Evolutionary conservation across 2,113 vertebrate species (phyloP), one percentile per base, ranked within the genome.

Genomic region (Carassius auratus): DNA sequence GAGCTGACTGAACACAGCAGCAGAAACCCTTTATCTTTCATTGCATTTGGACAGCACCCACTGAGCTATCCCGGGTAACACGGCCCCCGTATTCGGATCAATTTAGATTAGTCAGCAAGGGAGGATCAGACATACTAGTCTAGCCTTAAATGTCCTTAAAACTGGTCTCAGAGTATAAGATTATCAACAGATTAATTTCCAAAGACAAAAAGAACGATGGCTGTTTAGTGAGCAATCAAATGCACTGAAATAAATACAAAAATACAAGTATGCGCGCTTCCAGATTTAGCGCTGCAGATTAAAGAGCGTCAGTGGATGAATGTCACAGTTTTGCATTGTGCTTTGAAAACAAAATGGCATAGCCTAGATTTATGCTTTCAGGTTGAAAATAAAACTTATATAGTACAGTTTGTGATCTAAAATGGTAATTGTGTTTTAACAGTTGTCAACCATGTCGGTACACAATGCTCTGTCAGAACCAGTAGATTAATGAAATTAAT

Each of bases 21-120:
- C 42, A 81, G 23, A 81, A 68, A 17, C 13, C 48, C 6, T 83
- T 30, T 23, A 83, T 55, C 66, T 50, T 83, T 73, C 81, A 73
- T 26, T 83, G 33, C 66, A 59, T n/a, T 52, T 55, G 79, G 62
- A 81, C 79, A 81, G 62, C 62, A 81, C 62, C 79, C 79, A 83
- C 81, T 59, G 81, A 83, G 66, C 23, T 73, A 55, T 83, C 81
- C 64, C 17, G 21, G 48, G 64, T 71, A 83, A 83, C 81, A 83
- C 48, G 6, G 33, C 13, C 81, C 26, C 66, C 3, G 6, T 68
- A 52, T 57, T 83, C 7, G 66, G 68, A 83, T 83, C 66, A 69
- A 83, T 83, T 83, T 73, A 83, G 66, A 83, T 73, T 73, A 83
- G 48, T 66, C 33, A 73, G 50, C 50, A 83, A 69, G 15, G 19